A percentile compares a stretch with the other conserved stretches of the same genome.
Evolutionary conservation across 2,888 invertebrate species (phyloP).

Genomic region (Lasioglossum zephyrum): DNA sequence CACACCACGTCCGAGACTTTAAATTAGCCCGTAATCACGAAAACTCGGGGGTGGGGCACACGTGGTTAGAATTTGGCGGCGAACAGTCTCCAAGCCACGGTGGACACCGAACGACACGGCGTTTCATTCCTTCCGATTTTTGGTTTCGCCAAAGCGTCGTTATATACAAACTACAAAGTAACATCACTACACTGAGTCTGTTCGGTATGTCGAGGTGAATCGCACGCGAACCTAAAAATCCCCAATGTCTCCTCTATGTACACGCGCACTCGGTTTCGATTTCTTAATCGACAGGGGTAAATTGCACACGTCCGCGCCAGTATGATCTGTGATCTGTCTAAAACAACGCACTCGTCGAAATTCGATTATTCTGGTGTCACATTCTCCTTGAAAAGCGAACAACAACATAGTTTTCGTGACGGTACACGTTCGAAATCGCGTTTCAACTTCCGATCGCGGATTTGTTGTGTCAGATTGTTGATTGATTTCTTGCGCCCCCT

Average conservation of each 20-base stretch:
- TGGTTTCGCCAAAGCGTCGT: slow-evolving; percentile 39
- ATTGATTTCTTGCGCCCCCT: slow-evolving; percentile 28
- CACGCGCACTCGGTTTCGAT: slow-evolving; percentile 38
- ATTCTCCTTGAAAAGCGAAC: neutral
- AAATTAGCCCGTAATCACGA: neutral
- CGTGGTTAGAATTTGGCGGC: neutral
- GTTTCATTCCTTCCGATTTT: neutral
- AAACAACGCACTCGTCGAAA: slow-evolving; percentile 19
- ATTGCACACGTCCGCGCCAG: slow-evolving; percentile 58
- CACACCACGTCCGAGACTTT: neutral
- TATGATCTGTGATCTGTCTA: slow-evolving; percentile 26
- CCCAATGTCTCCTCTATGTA: slow-evolving; percentile 36
- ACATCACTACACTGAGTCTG: slow-evolving; percentile 54
- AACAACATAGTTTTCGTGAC: neutral
- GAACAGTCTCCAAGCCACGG: slow-evolving; percentile 17
- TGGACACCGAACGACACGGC: slow-evolving; percentile 21
- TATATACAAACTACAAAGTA: slow-evolving; percentile 63
- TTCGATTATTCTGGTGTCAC: slow-evolving; percentile 22
- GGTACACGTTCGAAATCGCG: slow-evolving; percentile 2
- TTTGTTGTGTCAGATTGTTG: slow-evolving; percentile 20
- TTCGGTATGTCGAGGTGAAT: slow-evolving; percentile 32
- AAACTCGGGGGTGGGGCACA: neutral
- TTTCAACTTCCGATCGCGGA: slow-evolving; percentile 4
- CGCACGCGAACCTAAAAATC: slow-evolving; percentile 5
- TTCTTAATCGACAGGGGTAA: slow-evolving; percentile 10